Evolutionary conservation across 2,888 invertebrate genomes (phyloP), one percentile per base, ranked within the genome.

Genomic region (Aelia acuminata): DNA sequence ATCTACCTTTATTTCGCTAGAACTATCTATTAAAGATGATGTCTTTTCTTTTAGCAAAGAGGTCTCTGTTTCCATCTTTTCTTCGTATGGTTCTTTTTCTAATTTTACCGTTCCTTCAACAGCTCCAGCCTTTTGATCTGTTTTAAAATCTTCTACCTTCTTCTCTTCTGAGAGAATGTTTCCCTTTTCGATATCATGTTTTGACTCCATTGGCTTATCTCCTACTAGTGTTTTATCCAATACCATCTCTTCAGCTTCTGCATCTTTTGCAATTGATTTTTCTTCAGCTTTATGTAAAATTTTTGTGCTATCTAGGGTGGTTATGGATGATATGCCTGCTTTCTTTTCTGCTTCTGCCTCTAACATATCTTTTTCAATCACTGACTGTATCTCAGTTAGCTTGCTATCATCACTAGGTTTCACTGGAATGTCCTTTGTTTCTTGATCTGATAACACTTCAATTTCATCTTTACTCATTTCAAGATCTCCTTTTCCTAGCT

Each of bases 1-100:
- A 39, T 87, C 89, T 20, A 35, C 15, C 49, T 84, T 85, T 43
- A 63, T 87, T 43, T 75, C 80, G 20, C 13, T 49, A n/a, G 86
- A 47, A 70, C 63, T 70, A 18, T 70, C 31, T 13, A 26, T 11
- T 70, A 7, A 7, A 35, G 63, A 70, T n/a, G 84, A 53, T 22
- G 49, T 84, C 22, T 26, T 84, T 70, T 84, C 85, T 85, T 50
- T 63, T 84, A 53, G 85, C 43, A 50, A 22, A 43, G 31, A 18
- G 20, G n/a, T 18, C 5, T 86, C 47, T 22, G 3, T 22, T 50
- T 57, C 84, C 31, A 31, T 84, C 49, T 85, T 50, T 26, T 47
- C 47, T 35, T 85, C 31, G 22, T 43, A 18, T 15, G 26, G 26
- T 85, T 50, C 49, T 85, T 35, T 49, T 85, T 49, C 49, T 20